phyloP scores from a whole-genome alignment of 1,140 invertebrate species.

The Trichomalopsis sarcophagae region DNA sequence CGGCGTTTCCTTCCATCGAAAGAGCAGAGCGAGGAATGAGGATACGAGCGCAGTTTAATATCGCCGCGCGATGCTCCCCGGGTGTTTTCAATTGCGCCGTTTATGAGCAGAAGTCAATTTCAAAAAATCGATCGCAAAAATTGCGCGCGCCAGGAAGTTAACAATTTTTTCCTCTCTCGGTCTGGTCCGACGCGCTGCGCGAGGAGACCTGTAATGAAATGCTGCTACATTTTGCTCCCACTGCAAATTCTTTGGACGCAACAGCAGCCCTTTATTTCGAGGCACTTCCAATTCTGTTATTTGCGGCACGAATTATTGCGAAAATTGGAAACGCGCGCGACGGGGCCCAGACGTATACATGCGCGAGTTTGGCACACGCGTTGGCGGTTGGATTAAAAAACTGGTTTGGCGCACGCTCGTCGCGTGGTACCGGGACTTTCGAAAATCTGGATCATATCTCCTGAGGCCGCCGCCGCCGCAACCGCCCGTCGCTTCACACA shows the following conservation, averaged over 20 bases:
- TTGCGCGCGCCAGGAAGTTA: slow-evolving; percentile 44
- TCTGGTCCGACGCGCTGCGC: background rate
- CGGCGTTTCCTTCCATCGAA: background rate
- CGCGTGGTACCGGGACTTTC: slow-evolving; percentile 55
- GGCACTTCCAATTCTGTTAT: background rate
- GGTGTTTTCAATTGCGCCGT: slow-evolving; percentile 46
- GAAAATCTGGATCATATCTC: slow-evolving; percentile 62
- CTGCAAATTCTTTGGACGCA: background rate
- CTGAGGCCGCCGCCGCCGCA: background rate
- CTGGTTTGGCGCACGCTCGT: slow-evolving; percentile 53
- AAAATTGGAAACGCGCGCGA: background rate
- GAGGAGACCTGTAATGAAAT: slow-evolving; percentile 7
- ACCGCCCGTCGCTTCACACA: slow-evolving; percentile 21
- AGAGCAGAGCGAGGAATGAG: background rate
- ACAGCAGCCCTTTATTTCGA: background rate
- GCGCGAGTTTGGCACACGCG: background rate
- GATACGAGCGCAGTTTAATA: slow-evolving; percentile 12
- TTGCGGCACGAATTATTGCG: background rate
- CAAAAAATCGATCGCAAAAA: slow-evolving; percentile 38
- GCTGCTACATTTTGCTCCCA: background rate
- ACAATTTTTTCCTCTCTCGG: slow-evolving; percentile 13
- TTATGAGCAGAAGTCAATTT: slow-evolving; percentile 42
- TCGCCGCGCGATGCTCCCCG: slow-evolving; percentile 15
- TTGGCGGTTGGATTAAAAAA: slow-evolving; percentile 55
- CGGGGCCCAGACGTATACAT: background rate